Percentiles rank a stretch among this genome's conserved stretches.
Conservation (phyloP, 2,797 vertebrate genomes). For the Liparis tanakae region DNA sequence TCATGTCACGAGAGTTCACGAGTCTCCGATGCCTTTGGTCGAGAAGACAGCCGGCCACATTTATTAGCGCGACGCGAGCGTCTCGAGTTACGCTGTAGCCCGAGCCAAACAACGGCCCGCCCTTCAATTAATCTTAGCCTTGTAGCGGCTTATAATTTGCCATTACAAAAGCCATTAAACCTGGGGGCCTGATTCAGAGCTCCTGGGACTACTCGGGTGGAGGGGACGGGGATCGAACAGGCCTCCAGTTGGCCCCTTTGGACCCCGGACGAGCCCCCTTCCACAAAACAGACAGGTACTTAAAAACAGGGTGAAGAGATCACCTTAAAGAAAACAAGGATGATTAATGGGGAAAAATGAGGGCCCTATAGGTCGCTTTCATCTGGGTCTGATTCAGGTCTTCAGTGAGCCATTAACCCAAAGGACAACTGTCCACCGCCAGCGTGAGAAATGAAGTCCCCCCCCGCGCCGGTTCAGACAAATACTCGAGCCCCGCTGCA, state of each 20-base stretch:
- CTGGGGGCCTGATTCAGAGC: slow-evolving; percentile 77
- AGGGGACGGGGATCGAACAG: slow-evolving; percentile 69
- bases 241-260: slow-evolving; percentile 77
- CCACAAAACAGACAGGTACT: slow-evolving; percentile 84
- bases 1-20: slow-evolving; percentile 77
- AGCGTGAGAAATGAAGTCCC: slow-evolving; percentile 84
- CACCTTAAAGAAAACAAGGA: slow-evolving; percentile 84
- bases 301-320: slow-evolving; percentile 87
- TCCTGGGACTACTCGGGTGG: slow-evolving; percentile 71
- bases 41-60: slow-evolving; percentile 79
- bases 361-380: slow-evolving; percentile 83
- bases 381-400: slow-evolving; percentile 85
- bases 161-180: slow-evolving; percentile 87
- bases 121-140: slow-evolving; percentile 90
- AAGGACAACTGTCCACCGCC: slow-evolving; percentile 83
- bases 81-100: slow-evolving; percentile 85
- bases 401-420: slow-evolving; percentile 84
- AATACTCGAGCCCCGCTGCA: slow-evolving; percentile 70
- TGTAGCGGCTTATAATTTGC: slow-evolving; percentile 88
- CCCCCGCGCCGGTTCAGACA: slow-evolving; percentile 67
- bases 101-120: slow-evolving; percentile 74
- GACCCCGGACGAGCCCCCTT: slow-evolving; percentile 80
- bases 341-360: slow-evolving; percentile 86
- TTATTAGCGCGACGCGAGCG: slow-evolving; percentile 75
- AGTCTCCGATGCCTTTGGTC: slow-evolving; percentile 75